These are phyloP conservation scores for Plebejus argus DNA, from an alignment of 2,888 invertebrate species.

Conservation along the genomic window DNA sequence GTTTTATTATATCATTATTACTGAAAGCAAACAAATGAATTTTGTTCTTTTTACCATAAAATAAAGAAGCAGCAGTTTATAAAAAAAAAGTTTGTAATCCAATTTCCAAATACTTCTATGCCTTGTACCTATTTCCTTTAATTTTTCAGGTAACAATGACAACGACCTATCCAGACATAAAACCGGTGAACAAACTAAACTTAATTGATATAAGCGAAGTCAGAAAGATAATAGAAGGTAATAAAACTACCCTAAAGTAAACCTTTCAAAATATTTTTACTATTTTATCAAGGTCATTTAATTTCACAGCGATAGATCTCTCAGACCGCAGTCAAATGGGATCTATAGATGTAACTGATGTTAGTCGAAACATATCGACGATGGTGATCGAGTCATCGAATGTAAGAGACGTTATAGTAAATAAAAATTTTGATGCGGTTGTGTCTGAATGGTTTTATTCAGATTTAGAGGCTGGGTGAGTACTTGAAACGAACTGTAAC, in stretches of 20 bases:
- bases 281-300: too few relatives aligned
- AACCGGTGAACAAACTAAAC: background rate
- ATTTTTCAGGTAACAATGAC: background rate
- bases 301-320: conserved; percentile 39
- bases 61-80: too few relatives aligned
- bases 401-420: background rate
- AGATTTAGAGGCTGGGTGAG: conserved; percentile 19
- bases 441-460: conserved; percentile 7
- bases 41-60: too few relatives aligned
- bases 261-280: too few relatives aligned
- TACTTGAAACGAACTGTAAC: background rate
- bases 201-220: conserved; percentile 12
- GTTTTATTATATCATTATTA: too few relatives aligned
- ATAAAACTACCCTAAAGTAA: background rate
- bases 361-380: conserved; percentile 47
- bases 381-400: conserved; percentile 40
- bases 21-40: too few relatives aligned
- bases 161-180: background rate
- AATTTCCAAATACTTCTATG: too few relatives aligned
- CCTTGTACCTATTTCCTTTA: too few relatives aligned
- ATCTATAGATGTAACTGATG: conserved; percentile 43
- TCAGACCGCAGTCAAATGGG: conserved; percentile 39
- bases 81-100: too few relatives aligned
- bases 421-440: background rate
- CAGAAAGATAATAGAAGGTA: conserved; percentile 21